Evolutionary conservation across 2,113 vertebrate genomes (phyloP), one percentile per base, ranked within the genome.

Genomic region (Tragelaphus buxtoni): DNA sequence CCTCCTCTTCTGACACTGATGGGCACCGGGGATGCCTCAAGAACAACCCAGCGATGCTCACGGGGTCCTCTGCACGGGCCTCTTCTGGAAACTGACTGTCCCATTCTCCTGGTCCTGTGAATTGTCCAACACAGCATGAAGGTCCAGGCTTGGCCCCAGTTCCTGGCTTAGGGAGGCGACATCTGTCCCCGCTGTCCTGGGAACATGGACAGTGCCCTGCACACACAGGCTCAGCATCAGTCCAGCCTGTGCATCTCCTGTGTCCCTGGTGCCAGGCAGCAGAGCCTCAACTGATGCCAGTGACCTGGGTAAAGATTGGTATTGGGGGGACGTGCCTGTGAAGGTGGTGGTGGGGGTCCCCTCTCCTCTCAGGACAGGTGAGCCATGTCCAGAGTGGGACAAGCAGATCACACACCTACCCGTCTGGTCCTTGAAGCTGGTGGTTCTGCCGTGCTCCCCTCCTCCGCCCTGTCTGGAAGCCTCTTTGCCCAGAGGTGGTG

Each of bases 361-460:
- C 53, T 32, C 20, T 22, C 17, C 45, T 51, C 76, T n/a, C 61
- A 4, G n/a, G 58, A 45, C 56, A 16, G 20, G 30, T 14, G 45
- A 24, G 13, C 8, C 17, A 11, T 39, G 12, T 3, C 9, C 32
- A 22, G 7, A 3, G 39, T 24, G 14, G 47, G 35, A 2, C 9
- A 2, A 13, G 47, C 74, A 28, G n/a, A 14, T 47, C 30, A 2
- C 76, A 13, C 16, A 14, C 30, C 10, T 18, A 11, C 4, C 9
- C 0, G 2, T 12, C 7, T 20, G 55, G 65, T 4, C 32, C 18
- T 13, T 2, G 6, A 14, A 45, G 5, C 20, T 4, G 3, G n/a
- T 24, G 22, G 4, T n/a, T 45, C 82, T 9, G 13, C 32, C 4
- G 1, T 0, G 3, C 42, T 24, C 20, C 22, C 61, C 72, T 74